Base-by-base conservation (phyloP, 2,797 vertebrate genomes). In the Arrhamphus sclerolepis region DNA sequence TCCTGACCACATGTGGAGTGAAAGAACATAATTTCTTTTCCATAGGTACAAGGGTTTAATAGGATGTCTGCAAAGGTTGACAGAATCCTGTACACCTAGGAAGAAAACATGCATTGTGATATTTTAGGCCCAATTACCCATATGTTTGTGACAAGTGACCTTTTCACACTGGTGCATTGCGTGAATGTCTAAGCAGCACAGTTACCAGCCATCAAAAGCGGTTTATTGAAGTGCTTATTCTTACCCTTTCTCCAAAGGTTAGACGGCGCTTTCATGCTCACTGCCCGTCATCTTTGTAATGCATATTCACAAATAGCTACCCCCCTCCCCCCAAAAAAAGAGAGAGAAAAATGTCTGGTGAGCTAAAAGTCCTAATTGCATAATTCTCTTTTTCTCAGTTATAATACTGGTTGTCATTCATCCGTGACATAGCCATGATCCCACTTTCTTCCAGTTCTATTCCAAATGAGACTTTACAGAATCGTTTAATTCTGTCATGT, bases 181-280 rank as follows among this genome's bases (percentile, higher is more conserved):
- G 83, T 88, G 78, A 70, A 70, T 68, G 72, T 81, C 72, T 85
- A 78, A 84, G 79, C 82, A 82, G 79, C 74, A 79, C 78, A 73
- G 72, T 85, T 74, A 80, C 55, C 79, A 83, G 80, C 85, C 77
- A 89, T 91, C 89, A 89, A 73, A 89, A 89, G 84, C 50, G 59
- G 56, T 90, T 92, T 88, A 89, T 88, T 89, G 75, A 85, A 83
- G 76, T 82, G 78, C 87, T 89, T 89, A 90, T 91, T 92, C 84
- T 91, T 84, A 86, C 86, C 74, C 78, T 76, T 67, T 66, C 62
- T 73, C 75, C 73, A 90, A 91, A 91, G 89, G 90, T 90, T 89
- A 91, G 76, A 50, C 59, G 7, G 75, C 72, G 74, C 75, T 56
- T 58, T 76, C 80, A 62, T 75, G 62, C 73, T 74, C 70, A 51